phyloP scores from a whole-genome alignment of 1,140 invertebrate species.

The Drosophila novamexicana region DNA sequence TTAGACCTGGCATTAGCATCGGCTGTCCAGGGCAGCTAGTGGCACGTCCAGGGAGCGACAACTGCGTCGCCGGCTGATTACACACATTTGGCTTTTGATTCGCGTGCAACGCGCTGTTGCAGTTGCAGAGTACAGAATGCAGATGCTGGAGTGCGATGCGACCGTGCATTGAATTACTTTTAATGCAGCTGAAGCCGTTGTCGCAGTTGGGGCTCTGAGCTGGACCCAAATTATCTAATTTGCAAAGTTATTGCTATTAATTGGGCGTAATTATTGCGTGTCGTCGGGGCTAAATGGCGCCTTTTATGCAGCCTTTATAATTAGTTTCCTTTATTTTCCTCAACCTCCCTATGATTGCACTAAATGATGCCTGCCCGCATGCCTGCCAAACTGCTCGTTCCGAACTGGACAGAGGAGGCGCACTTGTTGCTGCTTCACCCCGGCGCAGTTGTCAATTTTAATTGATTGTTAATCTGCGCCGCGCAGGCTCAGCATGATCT shows the following conservation, averaged over 20 bases:
- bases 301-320: slow-evolving; percentile 80
- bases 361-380: neutral
- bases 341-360: slow-evolving; percentile 15
- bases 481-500: slow-evolving; percentile 62
- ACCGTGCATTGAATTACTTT: slow-evolving; percentile 48
- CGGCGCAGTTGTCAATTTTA: slow-evolving; percentile 76
- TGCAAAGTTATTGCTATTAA: slow-evolving; percentile 83
- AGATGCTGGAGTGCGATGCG: neutral
- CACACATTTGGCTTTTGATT: slow-evolving; percentile 52
- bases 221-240: slow-evolving; percentile 80
- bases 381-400: neutral
- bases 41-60: slow-evolving; percentile 3
- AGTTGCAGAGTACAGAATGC: slow-evolving; percentile 14
- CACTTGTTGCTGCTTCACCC: slow-evolving; percentile 14
- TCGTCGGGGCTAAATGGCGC: slow-evolving; percentile 74
- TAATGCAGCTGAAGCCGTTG: slow-evolving; percentile 37
- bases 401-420: neutral
- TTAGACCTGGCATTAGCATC: neutral
- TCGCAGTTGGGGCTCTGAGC: slow-evolving; percentile 8
- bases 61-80: slow-evolving; percentile 48
- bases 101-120: slow-evolving; percentile 33
- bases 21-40: neutral
- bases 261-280: slow-evolving; percentile 82
- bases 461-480: slow-evolving; percentile 81
- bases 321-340: slow-evolving; percentile 61